A percentile compares a stretch with the other conserved stretches of the same genome.
Conservation (phyloP, 2,113 vertebrate species). For the Ginglymostoma cirratum region DNA sequence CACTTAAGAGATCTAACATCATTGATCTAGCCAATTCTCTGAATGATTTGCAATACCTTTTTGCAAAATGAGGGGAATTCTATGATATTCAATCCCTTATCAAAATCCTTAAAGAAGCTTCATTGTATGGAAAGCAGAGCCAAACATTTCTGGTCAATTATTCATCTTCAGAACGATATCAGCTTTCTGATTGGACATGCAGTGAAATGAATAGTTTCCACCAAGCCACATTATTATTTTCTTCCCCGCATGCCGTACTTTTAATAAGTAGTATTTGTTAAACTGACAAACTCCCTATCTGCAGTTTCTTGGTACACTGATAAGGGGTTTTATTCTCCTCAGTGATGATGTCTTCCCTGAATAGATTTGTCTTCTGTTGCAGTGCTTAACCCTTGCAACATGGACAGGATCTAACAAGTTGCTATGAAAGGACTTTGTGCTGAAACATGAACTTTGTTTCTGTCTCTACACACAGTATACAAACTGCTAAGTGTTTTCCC, state of each 20-base stretch:
- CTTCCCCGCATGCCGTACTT: neutral
- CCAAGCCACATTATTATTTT: neutral
- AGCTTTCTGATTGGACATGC: neutral
- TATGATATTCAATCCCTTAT: neutral
- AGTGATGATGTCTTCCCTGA: neutral
- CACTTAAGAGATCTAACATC: neutral
- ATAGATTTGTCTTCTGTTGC: neutral
- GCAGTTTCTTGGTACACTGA: neutral
- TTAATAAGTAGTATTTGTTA: slow-evolving; percentile 35
- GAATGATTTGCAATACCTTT: neutral
- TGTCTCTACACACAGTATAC: neutral
- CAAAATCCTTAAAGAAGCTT: neutral
- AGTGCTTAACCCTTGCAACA: neutral
- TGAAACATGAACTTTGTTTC: neutral
- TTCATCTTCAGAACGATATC: slow-evolving; percentile 25
- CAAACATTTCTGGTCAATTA: neutral
- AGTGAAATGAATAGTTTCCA: slow-evolving; percentile 31
- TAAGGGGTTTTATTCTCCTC: neutral
- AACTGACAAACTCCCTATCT: slow-evolving; percentile 28
- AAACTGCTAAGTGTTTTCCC: neutral
- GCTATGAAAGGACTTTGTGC: neutral
- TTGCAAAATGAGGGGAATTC: neutral
- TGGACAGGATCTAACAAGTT: neutral
- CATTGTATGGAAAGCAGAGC: neutral
- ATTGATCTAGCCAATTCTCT: neutral